These are phyloP conservation scores for Melangyna quadrimaculata DNA, from an alignment of 2,888 invertebrate species.

Conservation along the genomic window DNA sequence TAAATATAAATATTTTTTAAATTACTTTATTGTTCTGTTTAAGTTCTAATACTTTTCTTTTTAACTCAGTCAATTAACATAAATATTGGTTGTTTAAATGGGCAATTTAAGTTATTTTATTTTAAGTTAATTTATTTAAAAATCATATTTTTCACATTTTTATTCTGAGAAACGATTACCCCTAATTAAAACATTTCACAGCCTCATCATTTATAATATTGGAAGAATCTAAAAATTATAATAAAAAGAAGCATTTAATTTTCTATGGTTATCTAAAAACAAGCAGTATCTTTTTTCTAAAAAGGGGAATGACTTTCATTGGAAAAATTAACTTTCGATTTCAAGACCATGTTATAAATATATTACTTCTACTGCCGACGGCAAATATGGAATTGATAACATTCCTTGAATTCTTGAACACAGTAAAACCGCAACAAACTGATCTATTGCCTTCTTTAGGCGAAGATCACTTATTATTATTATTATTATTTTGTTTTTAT, in stretches of 20 bases:
- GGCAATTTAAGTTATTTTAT: not conserved
- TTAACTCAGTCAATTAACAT: not conserved
- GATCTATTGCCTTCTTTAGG: constrained; percentile 35
- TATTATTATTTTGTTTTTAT: constrained; percentile 8
- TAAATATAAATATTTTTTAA: not conserved
- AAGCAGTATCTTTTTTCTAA: not conserved
- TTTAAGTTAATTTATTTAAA: not conserved
- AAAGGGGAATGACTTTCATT: not conserved
- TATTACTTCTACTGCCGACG: not conserved
- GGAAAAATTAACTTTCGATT: constrained; percentile 9
- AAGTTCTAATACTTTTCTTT: not conserved
- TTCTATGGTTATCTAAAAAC: not conserved
- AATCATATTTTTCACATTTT: not conserved
- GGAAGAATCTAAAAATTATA: not conserved
- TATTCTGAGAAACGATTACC: not conserved
- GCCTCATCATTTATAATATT: too few relatives aligned
- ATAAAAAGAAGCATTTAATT: not conserved
- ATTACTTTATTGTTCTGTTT: not conserved
- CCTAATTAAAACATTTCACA: too few relatives aligned
- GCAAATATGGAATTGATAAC: constrained; percentile 30
- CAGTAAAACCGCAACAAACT: not conserved
- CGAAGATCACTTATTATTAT: constrained; percentile 51
- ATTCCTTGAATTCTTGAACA: constrained; percentile 38
- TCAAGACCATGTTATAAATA: not conserved
- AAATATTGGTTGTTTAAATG: not conserved